Percentiles rank a stretch among this genome's conserved stretches.
These are phyloP conservation scores for Nomada ruficornis DNA, from an alignment of 2,888 invertebrate species.

Conservation along the genomic window DNA sequence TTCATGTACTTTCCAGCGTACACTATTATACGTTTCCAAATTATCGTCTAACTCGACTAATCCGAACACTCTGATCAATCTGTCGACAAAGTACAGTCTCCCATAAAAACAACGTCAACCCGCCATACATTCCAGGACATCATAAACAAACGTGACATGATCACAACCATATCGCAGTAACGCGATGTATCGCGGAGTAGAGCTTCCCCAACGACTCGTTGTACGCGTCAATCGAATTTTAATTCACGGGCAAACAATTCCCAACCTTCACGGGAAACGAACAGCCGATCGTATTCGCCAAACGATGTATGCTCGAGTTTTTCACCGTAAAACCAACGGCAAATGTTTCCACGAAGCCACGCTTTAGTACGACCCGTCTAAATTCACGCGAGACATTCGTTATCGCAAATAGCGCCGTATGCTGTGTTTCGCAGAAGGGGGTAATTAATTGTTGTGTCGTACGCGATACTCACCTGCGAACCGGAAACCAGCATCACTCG, in stretches of 20 bases:
- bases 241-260: slow-evolving; percentile 18
- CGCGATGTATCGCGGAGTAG: background rate
- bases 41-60: no score
- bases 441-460: slow-evolving; percentile 16
- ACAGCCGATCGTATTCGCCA: background rate
- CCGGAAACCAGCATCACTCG: slow-evolving; percentile 66
- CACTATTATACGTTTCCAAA: no score
- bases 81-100: no score
- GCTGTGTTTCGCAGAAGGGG: slow-evolving; percentile 40
- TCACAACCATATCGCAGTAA: background rate
- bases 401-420: slow-evolving; percentile 42
- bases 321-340: background rate
- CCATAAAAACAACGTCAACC: no score
- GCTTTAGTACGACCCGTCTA: background rate
- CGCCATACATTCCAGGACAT: background rate
- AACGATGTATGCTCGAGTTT: slow-evolving; percentile 7
- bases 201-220: background rate
- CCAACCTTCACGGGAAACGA: background rate
- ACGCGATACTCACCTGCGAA: slow-evolving; percentile 53
- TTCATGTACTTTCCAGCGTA: no score
- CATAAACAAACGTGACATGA: slow-evolving; percentile 5
- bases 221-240: slow-evolving; percentile 17
- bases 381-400: slow-evolving; percentile 31
- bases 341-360: slow-evolving; percentile 15
- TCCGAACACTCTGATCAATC: no score